Conservation (phyloP, 2,888 invertebrate genomes). For the Drymonia ruficornis region DNA sequence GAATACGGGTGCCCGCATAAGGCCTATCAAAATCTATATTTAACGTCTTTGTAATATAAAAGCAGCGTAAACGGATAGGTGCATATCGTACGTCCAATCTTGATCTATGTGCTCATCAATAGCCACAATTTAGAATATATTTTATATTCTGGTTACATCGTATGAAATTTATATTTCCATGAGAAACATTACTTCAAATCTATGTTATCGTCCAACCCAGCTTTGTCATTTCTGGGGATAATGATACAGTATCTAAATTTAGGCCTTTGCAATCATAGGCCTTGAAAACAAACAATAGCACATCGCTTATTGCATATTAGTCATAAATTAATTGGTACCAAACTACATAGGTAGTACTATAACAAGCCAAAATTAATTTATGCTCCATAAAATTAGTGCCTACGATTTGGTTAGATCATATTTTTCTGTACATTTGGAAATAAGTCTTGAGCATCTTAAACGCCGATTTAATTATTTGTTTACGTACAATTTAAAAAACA, state of each 20-base stretch:
- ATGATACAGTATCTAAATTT: slow-evolving; percentile 18
- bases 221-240: not conserved
- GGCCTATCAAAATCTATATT: no score
- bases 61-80: no score
- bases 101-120: no score
- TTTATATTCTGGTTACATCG: no score
- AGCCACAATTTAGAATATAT: no score
- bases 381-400: slow-evolving; percentile 56
- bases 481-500: no score
- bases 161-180: no score
- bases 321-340: slow-evolving; percentile 66
- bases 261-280: slow-evolving; percentile 25
- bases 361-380: slow-evolving; percentile 69
- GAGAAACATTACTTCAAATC: no score
- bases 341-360: slow-evolving; percentile 34
- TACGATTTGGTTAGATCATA: slow-evolving; percentile 40
- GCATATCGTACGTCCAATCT: no score
- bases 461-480: not conserved
- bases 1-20: no score
- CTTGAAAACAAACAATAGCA: slow-evolving; percentile 49
- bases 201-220: not conserved
- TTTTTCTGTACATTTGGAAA: slow-evolving; percentile 32
- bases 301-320: slow-evolving; percentile 61
- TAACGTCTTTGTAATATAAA: no score
- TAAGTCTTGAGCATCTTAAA: slow-evolving; percentile 6